Evolutionary conservation across 30 jellyfish, hydroid and myxozoan genomes (phyloP).

Genomic region (Hydractinia symbiolongicarpus): DNA sequence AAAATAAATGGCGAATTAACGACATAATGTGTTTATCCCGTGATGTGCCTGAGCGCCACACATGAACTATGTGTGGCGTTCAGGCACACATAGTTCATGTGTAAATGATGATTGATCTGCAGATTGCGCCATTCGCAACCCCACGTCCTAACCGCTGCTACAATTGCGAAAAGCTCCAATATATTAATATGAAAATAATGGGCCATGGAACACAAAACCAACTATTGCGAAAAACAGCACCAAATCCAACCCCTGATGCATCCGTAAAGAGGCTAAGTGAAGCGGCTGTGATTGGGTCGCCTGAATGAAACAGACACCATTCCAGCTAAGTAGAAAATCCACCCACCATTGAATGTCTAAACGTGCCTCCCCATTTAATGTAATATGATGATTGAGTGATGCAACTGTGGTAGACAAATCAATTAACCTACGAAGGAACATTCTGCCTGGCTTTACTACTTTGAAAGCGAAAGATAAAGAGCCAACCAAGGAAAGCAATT

Average conservation of each 20-base stretch:
- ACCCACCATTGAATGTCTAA: slow-evolving; percentile 2
- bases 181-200: neutral
- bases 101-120: too few relatives aligned
- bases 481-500: too few relatives aligned
- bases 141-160: neutral
- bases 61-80: neutral
- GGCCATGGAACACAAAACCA: neutral
- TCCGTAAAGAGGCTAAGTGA: neutral
- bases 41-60: neutral
- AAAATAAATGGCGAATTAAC: neutral
- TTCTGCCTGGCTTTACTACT: too few relatives aligned
- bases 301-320: slow-evolving; percentile 1
- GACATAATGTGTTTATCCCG: slow-evolving; percentile 6
- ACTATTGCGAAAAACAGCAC: neutral
- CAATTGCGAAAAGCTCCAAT: neutral
- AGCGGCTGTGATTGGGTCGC: neutral
- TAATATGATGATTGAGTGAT: neutral
- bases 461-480: too few relatives aligned
- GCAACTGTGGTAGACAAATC: slow-evolving; percentile 4
- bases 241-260: neutral
- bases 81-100: too few relatives aligned
- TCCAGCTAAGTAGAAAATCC: slow-evolving; percentile 4
- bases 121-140: neutral
- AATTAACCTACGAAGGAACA: neutral
- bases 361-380: neutral